Conservation (phyloP, 2,113 vertebrate species). For the Anas platyrhynchos region DNA sequence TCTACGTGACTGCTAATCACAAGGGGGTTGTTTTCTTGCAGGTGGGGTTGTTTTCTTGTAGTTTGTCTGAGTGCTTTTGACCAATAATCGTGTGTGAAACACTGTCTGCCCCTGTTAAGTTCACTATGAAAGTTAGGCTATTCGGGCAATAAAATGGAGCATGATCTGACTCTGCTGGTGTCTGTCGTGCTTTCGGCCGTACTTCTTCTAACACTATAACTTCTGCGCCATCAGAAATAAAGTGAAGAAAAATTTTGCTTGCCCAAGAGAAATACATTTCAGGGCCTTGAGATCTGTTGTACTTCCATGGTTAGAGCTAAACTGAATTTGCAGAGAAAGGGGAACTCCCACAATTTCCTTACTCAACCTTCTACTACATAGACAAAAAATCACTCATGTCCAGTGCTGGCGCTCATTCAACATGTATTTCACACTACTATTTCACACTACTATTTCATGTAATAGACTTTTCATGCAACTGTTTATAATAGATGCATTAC, state of each 20-base stretch:
- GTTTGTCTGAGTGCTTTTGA: too few species aligned
- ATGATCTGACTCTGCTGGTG: too few species aligned
- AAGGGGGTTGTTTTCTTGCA: too few species aligned
- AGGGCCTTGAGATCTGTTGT: background rate
- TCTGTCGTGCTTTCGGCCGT: too few species aligned
- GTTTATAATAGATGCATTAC: background rate
- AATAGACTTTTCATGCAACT: background rate
- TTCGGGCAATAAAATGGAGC: too few species aligned
- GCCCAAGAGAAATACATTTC: background rate
- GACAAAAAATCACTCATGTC: background rate
- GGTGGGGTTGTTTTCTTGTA: too few species aligned
- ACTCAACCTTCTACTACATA: background rate
- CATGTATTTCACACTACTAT: background rate
- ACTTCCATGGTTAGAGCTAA: background rate
- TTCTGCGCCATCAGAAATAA: background rate
- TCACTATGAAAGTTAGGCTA: too few species aligned
- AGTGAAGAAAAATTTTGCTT: background rate
- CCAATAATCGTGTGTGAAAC: too few species aligned
- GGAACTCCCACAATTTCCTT: background rate
- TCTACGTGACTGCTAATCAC: too few species aligned
- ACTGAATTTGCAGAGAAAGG: background rate
- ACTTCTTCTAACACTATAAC: too few species aligned
- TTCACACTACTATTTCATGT: background rate
- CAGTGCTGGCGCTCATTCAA: fast-evolving
- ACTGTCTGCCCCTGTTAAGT: too few species aligned